Evolutionary conservation across 2,797 vertebrate genomes (phyloP).

Genomic region (Knipowitschia caucasica): DNA sequence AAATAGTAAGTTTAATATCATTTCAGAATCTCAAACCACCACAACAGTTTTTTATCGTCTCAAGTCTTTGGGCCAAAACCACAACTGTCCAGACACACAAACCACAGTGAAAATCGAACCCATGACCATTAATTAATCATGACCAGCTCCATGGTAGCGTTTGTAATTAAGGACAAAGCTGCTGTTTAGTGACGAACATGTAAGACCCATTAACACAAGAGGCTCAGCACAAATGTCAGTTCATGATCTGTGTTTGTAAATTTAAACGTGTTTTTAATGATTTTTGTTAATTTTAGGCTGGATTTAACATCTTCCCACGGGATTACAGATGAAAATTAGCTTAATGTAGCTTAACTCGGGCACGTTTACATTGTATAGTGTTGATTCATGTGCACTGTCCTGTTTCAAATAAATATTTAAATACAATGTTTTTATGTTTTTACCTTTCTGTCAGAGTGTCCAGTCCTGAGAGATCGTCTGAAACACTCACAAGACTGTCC

Average conservation of each 20-base stretch:
- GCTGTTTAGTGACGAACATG: conserved; percentile 9
- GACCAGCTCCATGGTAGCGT: conserved; percentile 31
- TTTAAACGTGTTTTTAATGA: too few species aligned
- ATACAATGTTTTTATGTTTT: too few species aligned
- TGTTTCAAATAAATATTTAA: too few species aligned
- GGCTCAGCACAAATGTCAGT: not conserved
- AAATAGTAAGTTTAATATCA: too few species aligned
- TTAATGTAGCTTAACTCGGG: too few species aligned
- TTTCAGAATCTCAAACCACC: too few species aligned
- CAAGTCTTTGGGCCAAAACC: not conserved
- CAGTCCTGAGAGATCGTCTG: conserved; percentile 88
- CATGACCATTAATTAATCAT: conserved; percentile 60
- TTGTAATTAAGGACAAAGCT: conserved; percentile 34
- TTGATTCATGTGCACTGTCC: too few species aligned
- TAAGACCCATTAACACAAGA: not conserved
- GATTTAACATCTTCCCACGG: too few species aligned
- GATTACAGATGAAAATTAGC: too few species aligned
- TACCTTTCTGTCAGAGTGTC: conserved; percentile 91
- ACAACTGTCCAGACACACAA: conserved; percentile 21
- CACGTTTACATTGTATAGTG: too few species aligned
- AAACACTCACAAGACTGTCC: conserved; percentile 88
- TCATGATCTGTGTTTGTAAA: too few species aligned
- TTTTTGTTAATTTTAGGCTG: too few species aligned
- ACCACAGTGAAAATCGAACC: conserved; percentile 47
- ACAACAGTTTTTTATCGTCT: not conserved